Evolutionary conservation across 2,113 vertebrate genomes (phyloP).

Genomic region (Aix galericulata): DNA sequence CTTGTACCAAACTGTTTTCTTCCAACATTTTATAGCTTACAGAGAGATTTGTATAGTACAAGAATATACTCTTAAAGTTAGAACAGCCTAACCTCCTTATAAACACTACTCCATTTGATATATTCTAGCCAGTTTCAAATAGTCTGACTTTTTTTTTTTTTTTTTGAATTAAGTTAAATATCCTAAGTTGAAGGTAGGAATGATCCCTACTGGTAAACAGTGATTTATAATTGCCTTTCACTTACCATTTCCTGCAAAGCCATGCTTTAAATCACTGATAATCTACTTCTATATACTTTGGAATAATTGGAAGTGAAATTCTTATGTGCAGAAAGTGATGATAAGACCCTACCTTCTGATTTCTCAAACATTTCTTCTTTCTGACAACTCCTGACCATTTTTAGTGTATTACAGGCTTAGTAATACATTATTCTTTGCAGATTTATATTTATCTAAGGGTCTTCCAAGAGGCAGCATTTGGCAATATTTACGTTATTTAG

Average conservation of each 20-base stretch:
- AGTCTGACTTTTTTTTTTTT: not conserved
- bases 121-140: not conserved
- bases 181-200: not conserved
- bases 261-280: not conserved
- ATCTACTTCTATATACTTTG: not conserved
- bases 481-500: not conserved
- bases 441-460: not conserved
- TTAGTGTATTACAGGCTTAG: not conserved
- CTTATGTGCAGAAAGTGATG: not conserved
- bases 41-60: not conserved
- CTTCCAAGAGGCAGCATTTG: not conserved
- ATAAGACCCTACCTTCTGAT: not conserved
- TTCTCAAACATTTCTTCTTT: not conserved
- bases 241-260: not conserved
- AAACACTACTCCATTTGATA: not conserved
- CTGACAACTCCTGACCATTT: not conserved
- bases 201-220: not conserved
- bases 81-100: not conserved
- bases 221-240: not conserved
- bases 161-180: not conserved
- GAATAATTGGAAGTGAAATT: not conserved
- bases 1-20: not conserved
- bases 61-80: not conserved
- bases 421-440: not conserved
- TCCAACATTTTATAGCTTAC: conserved; percentile 3